These are phyloP conservation scores for Hycleus cichorii DNA, from an alignment of 1,140 invertebrate genomes.

Conservation along the genomic window DNA sequence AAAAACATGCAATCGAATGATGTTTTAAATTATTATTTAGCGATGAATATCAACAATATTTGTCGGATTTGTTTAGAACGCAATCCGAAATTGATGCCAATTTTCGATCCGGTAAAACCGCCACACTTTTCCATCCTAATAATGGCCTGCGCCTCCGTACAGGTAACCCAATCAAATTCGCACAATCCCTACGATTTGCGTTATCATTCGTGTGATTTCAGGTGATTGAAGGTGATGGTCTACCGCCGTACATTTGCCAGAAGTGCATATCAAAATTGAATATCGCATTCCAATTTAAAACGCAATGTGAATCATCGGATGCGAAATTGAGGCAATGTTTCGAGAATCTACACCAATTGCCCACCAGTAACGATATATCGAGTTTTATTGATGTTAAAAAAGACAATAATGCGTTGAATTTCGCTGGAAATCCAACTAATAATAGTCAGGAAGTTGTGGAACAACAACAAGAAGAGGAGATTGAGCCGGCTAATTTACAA, in stretches of 20 bases:
- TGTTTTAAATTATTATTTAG: slow-evolving; percentile 37
- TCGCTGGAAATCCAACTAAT: neutral
- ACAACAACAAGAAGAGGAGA: slow-evolving; percentile 1
- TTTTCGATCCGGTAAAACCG: slow-evolving; percentile 52
- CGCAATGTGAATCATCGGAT: slow-evolving; percentile 57
- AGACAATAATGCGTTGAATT: slow-evolving; percentile 1
- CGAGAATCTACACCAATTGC: slow-evolving; percentile 32
- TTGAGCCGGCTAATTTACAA: neutral
- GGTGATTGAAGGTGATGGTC: slow-evolving; percentile 54
- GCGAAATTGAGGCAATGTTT: slow-evolving; percentile 53
- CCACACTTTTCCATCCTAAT: slow-evolving; percentile 49
- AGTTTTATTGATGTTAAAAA: slow-evolving; percentile 26
- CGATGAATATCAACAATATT: slow-evolving; percentile 44
- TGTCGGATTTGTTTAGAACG: slow-evolving; percentile 59
- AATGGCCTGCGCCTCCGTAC: slow-evolving; percentile 55
- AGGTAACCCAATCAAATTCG: slow-evolving; percentile 41
- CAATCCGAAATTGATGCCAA: slow-evolving; percentile 53
- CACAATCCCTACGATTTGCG: neutral
- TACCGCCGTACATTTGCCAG: slow-evolving; percentile 56
- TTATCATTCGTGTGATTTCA: slow-evolving; percentile 25
- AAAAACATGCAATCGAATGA: slow-evolving; percentile 30
- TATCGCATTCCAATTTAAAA: slow-evolving; percentile 59
- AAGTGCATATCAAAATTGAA: slow-evolving; percentile 57
- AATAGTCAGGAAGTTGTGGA: slow-evolving; percentile 14
- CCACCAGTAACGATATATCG: slow-evolving; percentile 6